Evolutionary conservation across 2,113 vertebrate species (phyloP).

Genomic region (Sclerurus mexicanus): DNA sequence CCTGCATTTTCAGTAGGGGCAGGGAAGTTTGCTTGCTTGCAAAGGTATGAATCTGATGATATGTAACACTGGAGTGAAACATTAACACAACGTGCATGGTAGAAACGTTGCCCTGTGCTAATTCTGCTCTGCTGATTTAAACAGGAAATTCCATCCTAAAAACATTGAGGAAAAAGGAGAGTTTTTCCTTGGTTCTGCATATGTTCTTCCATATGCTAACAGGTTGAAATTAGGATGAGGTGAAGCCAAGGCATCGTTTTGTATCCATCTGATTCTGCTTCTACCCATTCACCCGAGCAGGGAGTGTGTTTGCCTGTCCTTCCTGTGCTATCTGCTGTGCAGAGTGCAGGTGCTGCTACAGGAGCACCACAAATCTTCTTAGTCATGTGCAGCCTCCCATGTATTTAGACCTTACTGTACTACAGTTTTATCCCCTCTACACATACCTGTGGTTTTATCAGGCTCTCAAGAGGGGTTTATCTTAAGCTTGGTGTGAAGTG

Average conservation of each 20-base stretch:
- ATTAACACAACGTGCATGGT: not conserved
- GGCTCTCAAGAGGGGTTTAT: slow-evolving; percentile 35
- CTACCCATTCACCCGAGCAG: not conserved
- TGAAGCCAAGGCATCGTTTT: not conserved
- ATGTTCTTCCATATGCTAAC: not conserved
- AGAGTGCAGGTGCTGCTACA: not conserved
- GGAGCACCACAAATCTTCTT: not conserved
- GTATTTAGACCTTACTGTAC: not conserved
- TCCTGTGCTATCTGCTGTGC: not conserved
- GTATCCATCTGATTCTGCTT: not conserved
- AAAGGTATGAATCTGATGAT: not conserved
- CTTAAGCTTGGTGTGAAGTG: slow-evolving; percentile 41
- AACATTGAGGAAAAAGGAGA: not conserved
- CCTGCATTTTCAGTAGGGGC: not conserved
- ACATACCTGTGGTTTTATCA: not conserved
- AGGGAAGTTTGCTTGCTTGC: not conserved
- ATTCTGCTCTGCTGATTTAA: not conserved
- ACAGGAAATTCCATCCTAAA: not conserved
- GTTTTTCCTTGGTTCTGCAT: not conserved
- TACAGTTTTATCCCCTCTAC: not conserved
- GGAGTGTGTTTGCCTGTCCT: not conserved
- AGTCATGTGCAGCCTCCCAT: not conserved
- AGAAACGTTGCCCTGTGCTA: not conserved
- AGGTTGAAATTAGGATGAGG: not conserved
- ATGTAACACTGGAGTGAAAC: accelerated